Base-by-base conservation (phyloP, 2,888 invertebrate species). In the Ichneumoninae sp. region DNA sequence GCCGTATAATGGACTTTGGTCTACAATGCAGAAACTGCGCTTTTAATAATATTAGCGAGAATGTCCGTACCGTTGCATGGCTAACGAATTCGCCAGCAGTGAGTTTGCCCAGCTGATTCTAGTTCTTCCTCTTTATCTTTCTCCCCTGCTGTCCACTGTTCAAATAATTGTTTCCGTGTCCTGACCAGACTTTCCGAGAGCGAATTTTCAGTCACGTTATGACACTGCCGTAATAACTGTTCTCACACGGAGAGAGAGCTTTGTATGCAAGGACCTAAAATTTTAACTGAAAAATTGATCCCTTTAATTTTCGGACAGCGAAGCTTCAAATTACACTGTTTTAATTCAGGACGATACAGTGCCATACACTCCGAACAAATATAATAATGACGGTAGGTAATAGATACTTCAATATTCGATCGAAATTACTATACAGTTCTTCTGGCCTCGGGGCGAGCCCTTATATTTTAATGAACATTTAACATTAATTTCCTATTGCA, bases 141-240 rank as follows among this genome's bases (percentile, higher is more conserved):
- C 30, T 52, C 69, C 4, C 40, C 26, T 30, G 22, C 36, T 65
- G 7, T 26, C 8, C n/a, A 62, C n/a, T n/a, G n/a, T 26, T 19
- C 19, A 47, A 33, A 16, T 50, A 47, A 75, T 47, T 36, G 50
- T 75, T 50, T 50, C 47, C 65, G 10, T 16, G 10, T 3, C 8
- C 65, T 30, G 30, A 13, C 16, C 62, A 33, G 47, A 76, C 30
- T 50, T 69, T 50, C 16, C 50, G 50, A 6, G 26, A 69, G 26
- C 26, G 30, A 16, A 69, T 30, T 69, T 69, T 69, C 30, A 22
- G 30, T 47, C 16, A 13, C 26, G 30, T 69, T 30, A n/a, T n/a
- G 50, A 69, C 47, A 69, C 62, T n/a, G 16, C 16, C 8, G 62
- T 33, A 62, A 62, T 62, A 62, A 62, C 62, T 30, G 33, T 33